Evolutionary conservation across 2,888 invertebrate genomes (phyloP).

Genomic region (Acleris emargana): DNA sequence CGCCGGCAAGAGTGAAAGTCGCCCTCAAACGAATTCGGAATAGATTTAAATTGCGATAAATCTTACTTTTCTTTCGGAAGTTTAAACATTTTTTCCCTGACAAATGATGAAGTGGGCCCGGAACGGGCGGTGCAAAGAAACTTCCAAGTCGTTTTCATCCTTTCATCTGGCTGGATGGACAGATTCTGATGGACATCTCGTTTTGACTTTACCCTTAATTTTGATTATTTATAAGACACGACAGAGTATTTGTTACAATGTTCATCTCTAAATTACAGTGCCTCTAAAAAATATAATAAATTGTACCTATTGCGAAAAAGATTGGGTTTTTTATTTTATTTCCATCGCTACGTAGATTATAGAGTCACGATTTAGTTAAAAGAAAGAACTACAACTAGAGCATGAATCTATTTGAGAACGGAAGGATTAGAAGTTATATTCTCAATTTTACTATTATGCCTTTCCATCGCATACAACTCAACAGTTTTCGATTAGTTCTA

Average conservation of each 20-base stretch:
- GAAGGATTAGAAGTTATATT: not conserved
- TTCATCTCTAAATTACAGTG: slow-evolving; percentile 13
- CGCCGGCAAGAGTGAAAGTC: slow-evolving; percentile 39
- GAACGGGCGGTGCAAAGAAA: slow-evolving; percentile 43
- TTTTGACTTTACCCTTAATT: not conserved
- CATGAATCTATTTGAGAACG: not conserved
- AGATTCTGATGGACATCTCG: slow-evolving; percentile 35
- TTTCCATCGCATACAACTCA: not conserved
- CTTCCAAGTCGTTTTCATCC: slow-evolving; percentile 44
- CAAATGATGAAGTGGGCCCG: slow-evolving; percentile 53
- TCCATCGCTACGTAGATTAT: slow-evolving; percentile 20
- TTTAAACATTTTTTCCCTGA: slow-evolving; percentile 53
- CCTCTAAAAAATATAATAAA: slow-evolving; percentile 29
- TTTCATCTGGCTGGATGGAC: slow-evolving; percentile 40
- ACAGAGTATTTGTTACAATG: too few species aligned
- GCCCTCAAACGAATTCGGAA: slow-evolving; percentile 42
- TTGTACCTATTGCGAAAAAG: slow-evolving; percentile 11
- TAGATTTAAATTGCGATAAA: slow-evolving; percentile 52
- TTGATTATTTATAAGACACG: not conserved
- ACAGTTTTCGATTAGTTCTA: slow-evolving; percentile 14
- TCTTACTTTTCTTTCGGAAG: slow-evolving; percentile 49
- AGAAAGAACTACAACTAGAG: not conserved
- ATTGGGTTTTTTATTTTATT: slow-evolving; percentile 15
- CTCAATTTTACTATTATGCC: not conserved
- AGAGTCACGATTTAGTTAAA: slow-evolving; percentile 28